Evolutionary conservation across 1,140 invertebrate species (phyloP).

Genomic region (Drosophila neocordata): DNA sequence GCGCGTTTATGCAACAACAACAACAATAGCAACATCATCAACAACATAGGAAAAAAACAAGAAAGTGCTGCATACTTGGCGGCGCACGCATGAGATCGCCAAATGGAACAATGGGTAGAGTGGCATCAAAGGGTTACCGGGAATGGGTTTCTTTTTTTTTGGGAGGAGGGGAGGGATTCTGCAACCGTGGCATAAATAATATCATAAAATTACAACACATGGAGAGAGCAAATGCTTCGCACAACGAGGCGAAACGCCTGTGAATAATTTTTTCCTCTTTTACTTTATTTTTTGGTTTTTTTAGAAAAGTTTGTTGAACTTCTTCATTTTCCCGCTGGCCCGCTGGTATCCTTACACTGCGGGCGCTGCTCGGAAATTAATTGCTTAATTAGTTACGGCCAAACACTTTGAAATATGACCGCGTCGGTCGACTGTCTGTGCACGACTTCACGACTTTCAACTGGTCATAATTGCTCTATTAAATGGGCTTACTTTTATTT

Average conservation of each 20-base stretch:
- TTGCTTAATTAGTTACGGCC: slow-evolving; percentile 81
- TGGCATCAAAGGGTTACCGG: slow-evolving; percentile 32
- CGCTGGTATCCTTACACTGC: slow-evolving; percentile 34
- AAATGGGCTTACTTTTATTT: slow-evolving; percentile 69
- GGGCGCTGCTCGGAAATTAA: slow-evolving; percentile 67
- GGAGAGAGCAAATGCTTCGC: slow-evolving; percentile 23
- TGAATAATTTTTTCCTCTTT: slow-evolving; percentile 58
- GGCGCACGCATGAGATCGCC: slow-evolving; percentile 55
- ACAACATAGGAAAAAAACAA: slow-evolving; percentile 8
- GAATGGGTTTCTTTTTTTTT: no score
- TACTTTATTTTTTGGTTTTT: slow-evolving; percentile 1
- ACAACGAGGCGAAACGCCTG: slow-evolving; percentile 26
- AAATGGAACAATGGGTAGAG: background rate
- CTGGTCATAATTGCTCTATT: slow-evolving; percentile 81
- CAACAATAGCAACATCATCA: background rate
- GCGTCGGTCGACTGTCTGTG: slow-evolving; percentile 55
- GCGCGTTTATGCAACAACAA: slow-evolving; percentile 17
- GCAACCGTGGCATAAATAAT: slow-evolving; percentile 56
- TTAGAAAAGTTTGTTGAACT: slow-evolving; percentile 76
- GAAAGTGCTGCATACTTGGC: slow-evolving; percentile 69
- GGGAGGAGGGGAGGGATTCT: slow-evolving; percentile 1
- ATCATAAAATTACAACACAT: slow-evolving; percentile 55
- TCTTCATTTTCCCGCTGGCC: slow-evolving; percentile 17
- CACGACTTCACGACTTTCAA: slow-evolving; percentile 59
- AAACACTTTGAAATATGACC: slow-evolving; percentile 80